These are phyloP conservation scores for Pimpla rufipes DNA, from an alignment of 2,888 invertebrate species.

Conservation along the genomic window DNA sequence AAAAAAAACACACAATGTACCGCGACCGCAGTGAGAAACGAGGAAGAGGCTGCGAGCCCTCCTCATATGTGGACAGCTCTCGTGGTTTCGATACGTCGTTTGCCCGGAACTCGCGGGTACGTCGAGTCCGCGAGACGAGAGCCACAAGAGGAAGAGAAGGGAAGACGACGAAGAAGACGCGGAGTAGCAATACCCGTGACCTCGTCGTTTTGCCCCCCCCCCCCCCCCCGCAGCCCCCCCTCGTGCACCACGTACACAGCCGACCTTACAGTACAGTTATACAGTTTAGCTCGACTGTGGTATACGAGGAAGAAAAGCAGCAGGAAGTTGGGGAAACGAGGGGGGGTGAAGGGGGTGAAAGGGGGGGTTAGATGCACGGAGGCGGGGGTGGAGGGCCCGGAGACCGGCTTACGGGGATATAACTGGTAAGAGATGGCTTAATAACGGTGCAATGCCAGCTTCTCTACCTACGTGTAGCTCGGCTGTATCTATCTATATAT, in stretches of 20 bases:
- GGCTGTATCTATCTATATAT: too few species aligned
- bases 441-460: conserved; percentile 80
- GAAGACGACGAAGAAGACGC: conserved; percentile 32
- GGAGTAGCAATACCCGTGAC: conserved; percentile 43
- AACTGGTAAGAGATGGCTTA: conserved; percentile 83
- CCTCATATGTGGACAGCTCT: conserved; percentile 8
- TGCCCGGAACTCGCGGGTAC: conserved; percentile 11
- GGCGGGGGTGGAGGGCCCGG: conserved; percentile 64
- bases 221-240: background rate
- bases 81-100: conserved; percentile 38
- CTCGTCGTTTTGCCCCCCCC: too few species aligned
- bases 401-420: conserved; percentile 75
- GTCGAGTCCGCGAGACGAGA: background rate
- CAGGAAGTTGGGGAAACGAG: conserved; percentile 56
- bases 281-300: conserved; percentile 21
- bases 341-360: too few species aligned
- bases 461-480: conserved; percentile 64
- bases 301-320: conserved; percentile 39
- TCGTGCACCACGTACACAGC: conserved; percentile 31
- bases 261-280: conserved; percentile 7
- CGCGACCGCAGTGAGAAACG: conserved; percentile 25
- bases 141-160: conserved; percentile 25
- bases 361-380: too few species aligned
- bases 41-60: conserved; percentile 5
- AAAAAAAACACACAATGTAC: too few species aligned